These are phyloP conservation scores for Amyelois transitella DNA, from an alignment of 1,140 invertebrate species.

Conservation along the genomic window DNA sequence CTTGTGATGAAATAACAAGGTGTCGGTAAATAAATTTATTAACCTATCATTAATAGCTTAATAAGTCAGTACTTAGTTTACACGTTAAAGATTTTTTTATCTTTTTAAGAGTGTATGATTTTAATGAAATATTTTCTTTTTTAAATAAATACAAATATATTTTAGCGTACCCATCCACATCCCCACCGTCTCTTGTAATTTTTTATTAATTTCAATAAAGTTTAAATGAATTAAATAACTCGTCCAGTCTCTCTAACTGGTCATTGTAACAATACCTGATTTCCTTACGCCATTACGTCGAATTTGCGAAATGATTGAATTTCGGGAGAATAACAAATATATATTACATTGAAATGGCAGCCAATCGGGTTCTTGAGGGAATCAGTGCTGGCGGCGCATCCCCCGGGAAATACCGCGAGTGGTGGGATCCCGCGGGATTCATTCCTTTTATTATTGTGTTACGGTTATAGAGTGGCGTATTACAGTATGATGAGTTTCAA, in stretches of 20 bases:
- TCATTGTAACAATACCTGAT: background rate
- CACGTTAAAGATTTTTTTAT: no score
- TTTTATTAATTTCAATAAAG: no score
- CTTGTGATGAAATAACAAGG: no score
- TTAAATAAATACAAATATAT: no score
- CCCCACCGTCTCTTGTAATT: no score
- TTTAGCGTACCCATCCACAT: no score
- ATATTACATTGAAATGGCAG: background rate
- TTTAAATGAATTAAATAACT: no score
- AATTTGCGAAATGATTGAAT: constrained; percentile 3
- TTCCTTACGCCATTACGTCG: background rate
- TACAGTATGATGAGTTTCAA: background rate
- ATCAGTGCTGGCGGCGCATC: background rate
- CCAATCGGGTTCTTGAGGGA: background rate
- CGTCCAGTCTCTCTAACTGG: background rate
- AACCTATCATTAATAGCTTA: no score
- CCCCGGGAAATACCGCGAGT: constrained; percentile 1
- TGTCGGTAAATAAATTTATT: no score
- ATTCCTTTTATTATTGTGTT: background rate
- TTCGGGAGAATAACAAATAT: constrained; percentile 1
- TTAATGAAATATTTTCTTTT: no score
- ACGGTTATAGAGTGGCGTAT: background rate
- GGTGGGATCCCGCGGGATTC: background rate
- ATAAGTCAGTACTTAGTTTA: no score
- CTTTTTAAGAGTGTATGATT: no score